These are phyloP conservation scores for Ageneiosus marmoratus DNA, from an alignment of 2,113 vertebrate species.

Conservation along the genomic window DNA sequence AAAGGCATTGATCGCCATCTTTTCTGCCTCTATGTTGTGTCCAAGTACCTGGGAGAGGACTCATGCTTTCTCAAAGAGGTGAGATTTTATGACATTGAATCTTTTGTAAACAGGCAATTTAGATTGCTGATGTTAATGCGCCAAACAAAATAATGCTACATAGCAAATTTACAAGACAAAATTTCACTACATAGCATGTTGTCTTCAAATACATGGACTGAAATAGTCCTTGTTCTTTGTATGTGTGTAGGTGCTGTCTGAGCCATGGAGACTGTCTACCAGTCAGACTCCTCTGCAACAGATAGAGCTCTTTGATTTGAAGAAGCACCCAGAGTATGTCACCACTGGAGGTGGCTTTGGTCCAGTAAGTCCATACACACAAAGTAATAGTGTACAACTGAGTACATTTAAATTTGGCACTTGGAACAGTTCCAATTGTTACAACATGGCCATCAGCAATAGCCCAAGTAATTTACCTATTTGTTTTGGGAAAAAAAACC, in stretches of 20 bases:
- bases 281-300: conserved; percentile 95
- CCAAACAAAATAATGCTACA: not conserved
- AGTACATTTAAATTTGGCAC: not conserved
- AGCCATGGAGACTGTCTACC: conserved; percentile 94
- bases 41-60: conserved; percentile 92
- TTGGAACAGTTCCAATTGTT: not conserved
- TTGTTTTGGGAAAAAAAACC: too few species aligned
- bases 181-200: not conserved
- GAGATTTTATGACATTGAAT: not conserved
- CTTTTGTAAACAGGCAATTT: not conserved
- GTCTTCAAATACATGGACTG: not conserved
- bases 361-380: conserved; percentile 77
- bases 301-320: conserved; percentile 82
- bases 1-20: conserved; percentile 92
- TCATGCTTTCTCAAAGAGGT: conserved; percentile 95
- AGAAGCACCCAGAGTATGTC: conserved; percentile 81
- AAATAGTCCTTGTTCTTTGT: not conserved
- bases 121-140: not conserved
- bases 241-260: conserved; percentile 84
- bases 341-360: conserved; percentile 92
- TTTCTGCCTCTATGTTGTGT: conserved; percentile 96
- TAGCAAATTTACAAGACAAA: not conserved
- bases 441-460: not conserved
- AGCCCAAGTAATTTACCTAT: not conserved
- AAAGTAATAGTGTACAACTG: not conserved